Evolutionary conservation across 2,888 invertebrate genomes (phyloP).

Genomic region (Eudemis profundana): DNA sequence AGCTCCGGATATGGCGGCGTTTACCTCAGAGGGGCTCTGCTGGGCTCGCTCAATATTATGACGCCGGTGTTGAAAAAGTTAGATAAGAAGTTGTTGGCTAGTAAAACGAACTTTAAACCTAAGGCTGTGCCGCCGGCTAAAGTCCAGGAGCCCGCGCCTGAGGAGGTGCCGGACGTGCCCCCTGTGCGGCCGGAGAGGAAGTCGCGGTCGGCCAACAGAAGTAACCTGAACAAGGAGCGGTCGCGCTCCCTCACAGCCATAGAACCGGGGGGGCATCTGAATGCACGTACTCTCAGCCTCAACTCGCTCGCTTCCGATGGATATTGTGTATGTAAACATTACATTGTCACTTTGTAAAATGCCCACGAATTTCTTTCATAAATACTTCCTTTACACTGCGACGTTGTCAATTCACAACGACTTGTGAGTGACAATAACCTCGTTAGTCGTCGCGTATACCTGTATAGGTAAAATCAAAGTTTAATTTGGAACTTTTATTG

Average conservation of each 20-base stretch:
- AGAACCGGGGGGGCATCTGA: slow-evolving; percentile 67
- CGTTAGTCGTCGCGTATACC: too few relatives aligned
- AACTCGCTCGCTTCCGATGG: slow-evolving; percentile 92
- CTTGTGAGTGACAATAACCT: too few relatives aligned
- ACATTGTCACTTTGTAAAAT: slow-evolving; percentile 14
- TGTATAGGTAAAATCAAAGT: too few relatives aligned
- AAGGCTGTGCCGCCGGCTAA: slow-evolving; percentile 74
- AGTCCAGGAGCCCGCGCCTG: slow-evolving; percentile 57
- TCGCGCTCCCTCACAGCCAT: slow-evolving; percentile 76
- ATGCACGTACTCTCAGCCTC: slow-evolving; percentile 86
- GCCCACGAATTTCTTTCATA: neutral
- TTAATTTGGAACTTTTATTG: too few relatives aligned
- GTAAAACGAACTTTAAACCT: slow-evolving; percentile 81
- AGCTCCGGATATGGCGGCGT: slow-evolving; percentile 89
- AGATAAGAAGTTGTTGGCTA: slow-evolving; percentile 78
- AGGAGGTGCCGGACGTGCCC: slow-evolving; percentile 52
- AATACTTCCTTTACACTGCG: neutral
- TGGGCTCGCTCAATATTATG: slow-evolving; percentile 85
- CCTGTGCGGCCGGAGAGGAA: slow-evolving; percentile 75
- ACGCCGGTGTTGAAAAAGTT: slow-evolving; percentile 83
- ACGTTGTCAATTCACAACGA: too few relatives aligned
- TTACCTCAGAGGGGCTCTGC: slow-evolving; percentile 86
- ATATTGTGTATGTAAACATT: slow-evolving; percentile 89
- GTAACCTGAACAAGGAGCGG: slow-evolving; percentile 72
- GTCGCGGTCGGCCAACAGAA: slow-evolving; percentile 58